Base-by-base conservation (phyloP, 2,113 vertebrate species). In the Setophaga coronata region DNA sequence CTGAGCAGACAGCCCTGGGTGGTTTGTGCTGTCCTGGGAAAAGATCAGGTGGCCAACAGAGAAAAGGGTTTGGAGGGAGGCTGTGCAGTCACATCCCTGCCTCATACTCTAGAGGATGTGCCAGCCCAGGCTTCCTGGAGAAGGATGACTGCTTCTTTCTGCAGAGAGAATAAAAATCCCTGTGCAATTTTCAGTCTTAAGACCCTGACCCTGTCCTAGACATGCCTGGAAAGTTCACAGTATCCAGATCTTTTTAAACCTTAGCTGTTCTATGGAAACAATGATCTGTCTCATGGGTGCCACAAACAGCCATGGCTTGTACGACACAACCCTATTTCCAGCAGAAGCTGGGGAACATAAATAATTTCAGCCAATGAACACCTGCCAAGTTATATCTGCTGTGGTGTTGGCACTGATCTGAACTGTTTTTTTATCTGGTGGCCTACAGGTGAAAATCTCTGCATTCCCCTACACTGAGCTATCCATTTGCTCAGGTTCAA, bases 401-500 rank as follows among this genome's bases (percentile, higher is more conserved):
- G 8, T 48, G 40, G 4, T 60, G 25, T 13, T 48, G 36, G 36
- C 36, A 53, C 36, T 53, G 16, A 80, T 42, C n/a, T 7, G 31
- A 86, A 38, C 13, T 43, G 10, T 0, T 50, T 84, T 82, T 83
- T 87, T 11, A 89, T 53, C 42, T 40, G 40, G 33, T 79, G 57
- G 60, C 73, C 66, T 79, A 40, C 20, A 57, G 73, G 69, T 79
- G 57, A 82, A 93, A 79, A 87, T 33, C 65, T 65, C 48, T 71
- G 33, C 38, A 36, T 76, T 67, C 24, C 25, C 31, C n/a, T 74
- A 8, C 2, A 45, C 70, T 69, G 53, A 93, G 48, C 25, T 84
- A 67, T 65, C 87, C 61, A 50, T 87, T 96, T 94, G 65, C 71
- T 89, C 45, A 20, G 69, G 43, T 78, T 91, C 89, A 91, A 72